Percentiles rank a stretch among this genome's conserved stretches.
Evolutionary conservation across 2,113 vertebrate genomes (phyloP).

Genomic region (Trinectes maculatus): DNA sequence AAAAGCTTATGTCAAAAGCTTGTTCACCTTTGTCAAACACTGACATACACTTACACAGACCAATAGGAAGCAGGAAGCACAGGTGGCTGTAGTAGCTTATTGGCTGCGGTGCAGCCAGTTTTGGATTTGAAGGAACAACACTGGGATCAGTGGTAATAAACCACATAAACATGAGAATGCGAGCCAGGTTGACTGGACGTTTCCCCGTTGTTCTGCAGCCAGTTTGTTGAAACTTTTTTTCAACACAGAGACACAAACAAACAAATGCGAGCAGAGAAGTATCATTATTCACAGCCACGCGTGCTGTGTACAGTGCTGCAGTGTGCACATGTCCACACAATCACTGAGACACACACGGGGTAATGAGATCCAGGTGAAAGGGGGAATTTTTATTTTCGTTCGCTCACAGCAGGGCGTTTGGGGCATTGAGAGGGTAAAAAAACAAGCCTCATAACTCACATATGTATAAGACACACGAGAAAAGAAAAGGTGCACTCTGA

Average conservation of each 20-base stretch:
- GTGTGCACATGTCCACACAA: not conserved
- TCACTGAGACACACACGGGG: not conserved
- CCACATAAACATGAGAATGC: no score
- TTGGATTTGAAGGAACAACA: no score
- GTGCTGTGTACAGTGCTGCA: not conserved
- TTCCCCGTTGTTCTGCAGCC: not conserved
- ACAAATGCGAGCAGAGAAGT: not conserved
- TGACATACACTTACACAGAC: no score
- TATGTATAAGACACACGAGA: conserved; percentile 32
- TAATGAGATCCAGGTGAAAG: conserved; percentile 46
- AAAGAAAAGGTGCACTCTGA: conserved; percentile 56
- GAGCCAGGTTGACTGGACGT: not conserved
- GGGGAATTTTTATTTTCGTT: conserved; percentile 10
- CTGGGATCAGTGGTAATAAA: no score
- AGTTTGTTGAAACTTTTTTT: not conserved
- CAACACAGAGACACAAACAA: not conserved
- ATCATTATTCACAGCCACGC: not conserved
- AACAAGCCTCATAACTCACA: conserved; percentile 11
- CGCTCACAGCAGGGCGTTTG: conserved; percentile 27
- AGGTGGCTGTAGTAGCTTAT: no score
- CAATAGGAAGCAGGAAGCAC: no score
- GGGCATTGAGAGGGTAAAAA: conserved; percentile 39
- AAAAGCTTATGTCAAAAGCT: not conserved
- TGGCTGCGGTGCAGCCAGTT: no score
- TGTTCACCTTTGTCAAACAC: no score